phyloP scores from a whole-genome alignment of 2,888 invertebrate species.

The Aphodius granarius region DNA sequence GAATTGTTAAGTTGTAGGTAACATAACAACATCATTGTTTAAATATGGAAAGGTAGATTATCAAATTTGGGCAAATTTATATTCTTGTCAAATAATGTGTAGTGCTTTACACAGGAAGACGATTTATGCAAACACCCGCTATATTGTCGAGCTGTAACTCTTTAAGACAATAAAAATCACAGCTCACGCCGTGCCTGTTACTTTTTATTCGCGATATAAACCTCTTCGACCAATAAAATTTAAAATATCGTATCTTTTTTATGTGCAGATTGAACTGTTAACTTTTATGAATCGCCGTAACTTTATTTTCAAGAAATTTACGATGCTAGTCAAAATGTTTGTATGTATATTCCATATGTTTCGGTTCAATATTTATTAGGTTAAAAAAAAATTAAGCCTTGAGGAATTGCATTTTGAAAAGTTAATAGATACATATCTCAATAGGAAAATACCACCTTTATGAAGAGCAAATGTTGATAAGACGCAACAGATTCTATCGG shows the following conservation, averaged over 20 bases:
- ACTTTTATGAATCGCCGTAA: neutral
- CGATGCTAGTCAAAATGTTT: neutral
- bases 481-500: neutral
- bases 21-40: neutral
- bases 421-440: neutral
- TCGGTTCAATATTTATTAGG: neutral
- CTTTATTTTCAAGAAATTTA: neutral
- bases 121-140: neutral
- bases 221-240: neutral
- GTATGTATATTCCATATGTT: neutral
- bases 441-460: neutral
- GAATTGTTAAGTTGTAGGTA: neutral
- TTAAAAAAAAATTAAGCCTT: too few species aligned
- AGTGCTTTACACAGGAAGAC: neutral
- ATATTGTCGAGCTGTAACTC: neutral
- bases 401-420: neutral
- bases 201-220: neutral
- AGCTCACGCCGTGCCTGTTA: neutral
- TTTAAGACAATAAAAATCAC: neutral
- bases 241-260: neutral
- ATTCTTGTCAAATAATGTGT: neutral
- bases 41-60: neutral
- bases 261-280: neutral
- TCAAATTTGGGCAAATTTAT: neutral
- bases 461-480: neutral